phyloP scores from a whole-genome alignment of 2,113 vertebrate genomes.

The Myrmecobius fasciatus region DNA sequence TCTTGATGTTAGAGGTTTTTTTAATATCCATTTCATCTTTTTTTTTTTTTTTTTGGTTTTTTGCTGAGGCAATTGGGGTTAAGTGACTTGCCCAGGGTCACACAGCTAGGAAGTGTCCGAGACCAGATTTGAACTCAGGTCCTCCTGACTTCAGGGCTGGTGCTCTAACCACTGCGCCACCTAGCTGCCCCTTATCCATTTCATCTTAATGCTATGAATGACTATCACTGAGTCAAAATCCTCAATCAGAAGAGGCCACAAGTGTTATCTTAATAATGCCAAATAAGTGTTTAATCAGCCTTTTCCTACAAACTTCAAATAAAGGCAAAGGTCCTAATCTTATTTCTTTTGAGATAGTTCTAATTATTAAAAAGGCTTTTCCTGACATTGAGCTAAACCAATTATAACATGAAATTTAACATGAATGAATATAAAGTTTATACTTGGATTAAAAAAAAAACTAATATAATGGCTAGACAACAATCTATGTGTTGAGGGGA shows the following conservation, averaged over 20 bases:
- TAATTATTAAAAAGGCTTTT: neutral
- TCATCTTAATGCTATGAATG: neutral
- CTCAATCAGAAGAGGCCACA: neutral
- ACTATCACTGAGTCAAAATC: neutral
- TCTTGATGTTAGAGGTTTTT: neutral
- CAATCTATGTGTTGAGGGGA: neutral
- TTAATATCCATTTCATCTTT: neutral
- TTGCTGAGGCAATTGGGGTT: no score
- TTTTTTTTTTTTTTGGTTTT: no score
- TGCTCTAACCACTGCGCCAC: no score
- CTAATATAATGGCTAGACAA: neutral
- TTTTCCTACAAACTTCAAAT: neutral
- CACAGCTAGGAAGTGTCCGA: no score
- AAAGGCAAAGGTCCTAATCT: neutral
- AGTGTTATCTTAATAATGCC: neutral
- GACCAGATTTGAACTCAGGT: no score
- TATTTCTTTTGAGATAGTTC: neutral
- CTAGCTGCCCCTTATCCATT: no score
- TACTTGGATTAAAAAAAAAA: neutral
- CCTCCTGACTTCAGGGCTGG: no score
- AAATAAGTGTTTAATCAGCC: neutral
- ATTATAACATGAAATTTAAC: neutral
- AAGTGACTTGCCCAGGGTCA: no score
- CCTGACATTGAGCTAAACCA: neutral
- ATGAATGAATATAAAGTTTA: neutral